These are phyloP conservation scores for Nannospalax galili DNA, from an alignment of 2,113 vertebrate species.

Conservation along the genomic window DNA sequence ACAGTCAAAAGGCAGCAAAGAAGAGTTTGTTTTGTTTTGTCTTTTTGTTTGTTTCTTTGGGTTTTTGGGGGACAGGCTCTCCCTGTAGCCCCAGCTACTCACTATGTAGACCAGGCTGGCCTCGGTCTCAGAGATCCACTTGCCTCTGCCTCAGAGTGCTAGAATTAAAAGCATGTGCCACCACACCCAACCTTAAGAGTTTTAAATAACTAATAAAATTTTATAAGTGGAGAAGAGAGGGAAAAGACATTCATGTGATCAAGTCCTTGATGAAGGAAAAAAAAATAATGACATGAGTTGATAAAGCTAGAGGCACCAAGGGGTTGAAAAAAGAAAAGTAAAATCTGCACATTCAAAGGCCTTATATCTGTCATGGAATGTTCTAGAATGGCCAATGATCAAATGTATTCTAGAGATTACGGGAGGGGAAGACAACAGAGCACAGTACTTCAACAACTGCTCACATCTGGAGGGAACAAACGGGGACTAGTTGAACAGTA, in stretches of 20 bases:
- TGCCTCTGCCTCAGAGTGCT: too few relatives aligned
- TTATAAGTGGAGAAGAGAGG: background rate
- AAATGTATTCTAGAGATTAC: background rate
- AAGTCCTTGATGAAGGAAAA: background rate
- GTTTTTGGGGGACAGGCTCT: too few relatives aligned
- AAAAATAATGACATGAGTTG: background rate
- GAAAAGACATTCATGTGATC: background rate
- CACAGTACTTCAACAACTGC: background rate
- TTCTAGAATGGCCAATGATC: background rate
- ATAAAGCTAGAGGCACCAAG: background rate
- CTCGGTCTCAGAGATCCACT: too few relatives aligned
- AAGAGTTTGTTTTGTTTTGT: too few relatives aligned
- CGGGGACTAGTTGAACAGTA: background rate
- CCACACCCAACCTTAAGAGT: too few relatives aligned
- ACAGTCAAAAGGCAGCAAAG: background rate
- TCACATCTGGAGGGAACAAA: too few relatives aligned
- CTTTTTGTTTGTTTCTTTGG: too few relatives aligned
- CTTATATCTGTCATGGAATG: background rate
- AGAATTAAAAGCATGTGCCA: too few relatives aligned
- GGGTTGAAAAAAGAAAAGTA: background rate
- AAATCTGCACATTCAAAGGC: background rate
- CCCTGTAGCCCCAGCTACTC: too few relatives aligned
- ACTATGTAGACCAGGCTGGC: too few relatives aligned
- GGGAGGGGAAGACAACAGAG: background rate
- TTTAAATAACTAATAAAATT: background rate